These are phyloP conservation scores for Beris morrisii DNA, from an alignment of 2,888 invertebrate genomes.

Conservation along the genomic window DNA sequence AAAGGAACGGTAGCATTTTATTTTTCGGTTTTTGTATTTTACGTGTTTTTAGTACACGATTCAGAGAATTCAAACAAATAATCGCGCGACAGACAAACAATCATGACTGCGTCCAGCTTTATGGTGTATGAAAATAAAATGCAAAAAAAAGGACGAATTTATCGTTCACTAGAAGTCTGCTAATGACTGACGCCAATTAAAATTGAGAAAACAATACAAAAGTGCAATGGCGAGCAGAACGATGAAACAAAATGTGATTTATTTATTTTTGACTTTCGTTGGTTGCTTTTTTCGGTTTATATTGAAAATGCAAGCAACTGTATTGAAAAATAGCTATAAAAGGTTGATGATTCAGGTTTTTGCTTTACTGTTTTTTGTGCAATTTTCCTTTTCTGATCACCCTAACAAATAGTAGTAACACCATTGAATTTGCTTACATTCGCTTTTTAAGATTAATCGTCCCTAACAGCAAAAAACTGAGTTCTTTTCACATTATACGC, in stretches of 20 bases:
- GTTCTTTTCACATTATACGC: too few relatives aligned
- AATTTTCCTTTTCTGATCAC: neutral
- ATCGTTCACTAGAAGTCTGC: slow-evolving; percentile 19
- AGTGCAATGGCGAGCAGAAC: too few relatives aligned
- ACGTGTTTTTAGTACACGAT: too few relatives aligned
- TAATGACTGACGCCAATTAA: slow-evolving; percentile 21
- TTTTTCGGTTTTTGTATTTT: neutral
- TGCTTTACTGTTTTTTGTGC: neutral
- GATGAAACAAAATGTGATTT: too few relatives aligned
- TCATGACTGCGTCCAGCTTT: neutral
- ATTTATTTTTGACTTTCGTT: too few relatives aligned
- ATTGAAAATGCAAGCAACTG: too few relatives aligned
- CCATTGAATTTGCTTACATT: too few relatives aligned
- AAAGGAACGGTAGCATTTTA: slow-evolving; percentile 3
- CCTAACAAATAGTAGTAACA: too few relatives aligned
- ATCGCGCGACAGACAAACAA: slow-evolving; percentile 12
- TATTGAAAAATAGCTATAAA: too few relatives aligned
- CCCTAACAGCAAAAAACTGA: too few relatives aligned
- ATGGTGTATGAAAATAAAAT: slow-evolving; percentile 7
- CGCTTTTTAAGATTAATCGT: too few relatives aligned
- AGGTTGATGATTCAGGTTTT: neutral
- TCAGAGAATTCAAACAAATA: slow-evolving; percentile 7
- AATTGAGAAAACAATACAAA: slow-evolving; percentile 14
- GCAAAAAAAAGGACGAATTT: slow-evolving; percentile 2
- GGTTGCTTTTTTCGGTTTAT: too few relatives aligned